Evolutionary conservation across 2,113 vertebrate species (phyloP), one percentile per base, ranked within the genome.

Genomic region (Calidris pygmaea): DNA sequence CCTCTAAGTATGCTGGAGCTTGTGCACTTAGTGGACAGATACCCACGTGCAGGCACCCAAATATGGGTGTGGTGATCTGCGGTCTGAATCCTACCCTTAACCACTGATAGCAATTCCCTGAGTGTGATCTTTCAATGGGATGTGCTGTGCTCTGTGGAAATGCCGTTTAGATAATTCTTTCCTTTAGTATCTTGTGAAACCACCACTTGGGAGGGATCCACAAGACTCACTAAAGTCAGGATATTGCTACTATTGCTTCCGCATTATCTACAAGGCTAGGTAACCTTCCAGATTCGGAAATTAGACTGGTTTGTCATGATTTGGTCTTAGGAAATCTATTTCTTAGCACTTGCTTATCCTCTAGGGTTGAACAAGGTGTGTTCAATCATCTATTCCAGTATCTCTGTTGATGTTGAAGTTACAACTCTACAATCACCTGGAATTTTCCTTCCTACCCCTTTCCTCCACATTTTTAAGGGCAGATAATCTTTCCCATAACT

Each of bases 211-310:
- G 89, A 94, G 89, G 84, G 77, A 62, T 52, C 73, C 86, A 21
- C 67, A 30, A 62, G 67, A 41, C 81, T 90, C 95, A 62, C 52
- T 75, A 0, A 56, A 76, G 73, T 62, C 86, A 90, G 82, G 92
- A 72, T 87, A 74, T 87, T 80, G 73, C 86, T 92, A 55, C 68
- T 83, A 35, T 70, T 56, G 37, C 92, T 92, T 95, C 92, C 68
- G 16, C 53, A 90, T 59, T 26, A 83, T 83, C 82, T 85, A 20
- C 62, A 41, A 72, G 62, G 53, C 35, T 78, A 84, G 89, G 78
- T 75, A 90, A 66, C 73, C 52, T 67, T 94, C 92, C 89, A 92
- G 62, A 45, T 74, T 55, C 87, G 86, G 77, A 84, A 94, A 87
- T 47, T 3, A 94, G 52, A 58, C 82, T 67, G 82, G 68, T 75